A percentile compares a stretch with the other conserved stretches of the same genome.
phyloP scores from a whole-genome alignment of 2,797 vertebrate species.

The Menidia menidia region DNA sequence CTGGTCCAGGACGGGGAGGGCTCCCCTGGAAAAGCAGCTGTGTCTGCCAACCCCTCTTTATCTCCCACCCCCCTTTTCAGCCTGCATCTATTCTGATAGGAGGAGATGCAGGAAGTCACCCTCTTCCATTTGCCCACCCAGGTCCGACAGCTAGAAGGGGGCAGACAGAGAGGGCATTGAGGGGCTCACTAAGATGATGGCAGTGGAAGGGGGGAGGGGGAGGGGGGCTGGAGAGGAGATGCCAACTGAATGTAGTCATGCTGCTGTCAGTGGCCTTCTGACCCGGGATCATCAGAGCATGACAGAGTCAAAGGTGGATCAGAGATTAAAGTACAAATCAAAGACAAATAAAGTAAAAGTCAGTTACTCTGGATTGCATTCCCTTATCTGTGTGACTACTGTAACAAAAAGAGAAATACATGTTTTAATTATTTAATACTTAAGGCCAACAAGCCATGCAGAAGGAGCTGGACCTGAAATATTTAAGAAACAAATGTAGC shows the following conservation, averaged over 20 bases:
- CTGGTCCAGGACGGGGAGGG: constrained; percentile 68
- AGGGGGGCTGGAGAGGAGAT: constrained; percentile 60
- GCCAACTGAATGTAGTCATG: constrained; percentile 79
- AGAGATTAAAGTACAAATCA: constrained; percentile 16
- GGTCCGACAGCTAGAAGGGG: constrained; percentile 50
- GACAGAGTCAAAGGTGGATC: constrained; percentile 34
- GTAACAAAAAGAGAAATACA: no score
- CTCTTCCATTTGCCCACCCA: constrained; percentile 53
- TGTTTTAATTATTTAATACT: no score
- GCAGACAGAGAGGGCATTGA: constrained; percentile 83
- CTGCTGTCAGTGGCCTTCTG: constrained; percentile 63
- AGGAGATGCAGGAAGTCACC: constrained; percentile 66
- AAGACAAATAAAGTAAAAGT: neutral
- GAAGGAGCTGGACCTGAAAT: no score
- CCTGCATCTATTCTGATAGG: constrained; percentile 66
- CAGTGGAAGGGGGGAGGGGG: constrained; percentile 28
- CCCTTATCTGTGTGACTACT: no score
- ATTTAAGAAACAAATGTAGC: no score
- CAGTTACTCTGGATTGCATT: no score
- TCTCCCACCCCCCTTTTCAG: constrained; percentile 35
- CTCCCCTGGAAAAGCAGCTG: constrained; percentile 75
- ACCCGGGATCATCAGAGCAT: constrained; percentile 45
- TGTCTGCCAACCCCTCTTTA: constrained; percentile 50
- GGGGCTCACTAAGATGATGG: constrained; percentile 66
- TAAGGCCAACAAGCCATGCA: no score